Percentiles rank a stretch among this genome's conserved stretches.
phyloP scores from a whole-genome alignment of 1,140 invertebrate genomes.

The Harpegnathos saltator region DNA sequence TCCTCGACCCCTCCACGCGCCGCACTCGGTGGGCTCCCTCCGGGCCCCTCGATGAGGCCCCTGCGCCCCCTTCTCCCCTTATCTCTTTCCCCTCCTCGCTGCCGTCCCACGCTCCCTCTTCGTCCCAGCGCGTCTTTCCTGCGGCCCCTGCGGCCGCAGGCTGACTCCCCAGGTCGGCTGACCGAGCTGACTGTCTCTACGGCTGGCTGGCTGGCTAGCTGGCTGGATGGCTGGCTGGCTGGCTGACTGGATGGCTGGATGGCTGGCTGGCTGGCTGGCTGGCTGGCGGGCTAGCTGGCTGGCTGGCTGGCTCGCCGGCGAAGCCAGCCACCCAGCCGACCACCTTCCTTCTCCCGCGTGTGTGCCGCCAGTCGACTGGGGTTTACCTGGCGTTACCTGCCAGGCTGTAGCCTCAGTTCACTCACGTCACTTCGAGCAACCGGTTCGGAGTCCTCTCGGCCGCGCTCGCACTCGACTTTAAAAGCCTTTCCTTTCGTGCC shows the following conservation, averaged over 20 bases:
- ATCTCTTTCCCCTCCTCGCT: constrained; percentile 29
- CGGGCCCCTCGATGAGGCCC: neutral
- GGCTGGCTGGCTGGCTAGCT: constrained; percentile 69
- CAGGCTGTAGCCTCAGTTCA: constrained; percentile 84
- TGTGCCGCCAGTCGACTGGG: constrained; percentile 68
- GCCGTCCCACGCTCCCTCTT: constrained; percentile 36
- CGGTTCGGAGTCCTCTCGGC: constrained; percentile 80
- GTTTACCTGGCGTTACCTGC: constrained; percentile 86
- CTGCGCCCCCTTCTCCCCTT: constrained; percentile 13
- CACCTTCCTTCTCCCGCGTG: constrained; percentile 68
- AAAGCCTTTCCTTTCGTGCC: constrained; percentile 60
- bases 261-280: constrained; percentile 72
- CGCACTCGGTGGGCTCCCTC: constrained; percentile 35
- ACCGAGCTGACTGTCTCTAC: constrained; percentile 74
- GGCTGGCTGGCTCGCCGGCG: constrained; percentile 67
- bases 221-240: constrained; percentile 67
- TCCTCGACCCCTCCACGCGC: constrained; percentile 34
- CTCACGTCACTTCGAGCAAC: constrained; percentile 85
- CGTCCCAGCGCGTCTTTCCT: constrained; percentile 62
- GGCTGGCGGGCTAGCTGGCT: constrained; percentile 73
- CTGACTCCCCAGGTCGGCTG: constrained; percentile 74
- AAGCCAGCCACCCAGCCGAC: constrained; percentile 67
- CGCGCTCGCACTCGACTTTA: constrained; percentile 69
- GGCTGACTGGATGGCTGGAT: too few relatives aligned
- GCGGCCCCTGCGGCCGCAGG: constrained; percentile 73